Evolutionary conservation across 2,113 vertebrate genomes (phyloP), one percentile per base, ranked within the genome.

Genomic region (Donacobius atricapilla): DNA sequence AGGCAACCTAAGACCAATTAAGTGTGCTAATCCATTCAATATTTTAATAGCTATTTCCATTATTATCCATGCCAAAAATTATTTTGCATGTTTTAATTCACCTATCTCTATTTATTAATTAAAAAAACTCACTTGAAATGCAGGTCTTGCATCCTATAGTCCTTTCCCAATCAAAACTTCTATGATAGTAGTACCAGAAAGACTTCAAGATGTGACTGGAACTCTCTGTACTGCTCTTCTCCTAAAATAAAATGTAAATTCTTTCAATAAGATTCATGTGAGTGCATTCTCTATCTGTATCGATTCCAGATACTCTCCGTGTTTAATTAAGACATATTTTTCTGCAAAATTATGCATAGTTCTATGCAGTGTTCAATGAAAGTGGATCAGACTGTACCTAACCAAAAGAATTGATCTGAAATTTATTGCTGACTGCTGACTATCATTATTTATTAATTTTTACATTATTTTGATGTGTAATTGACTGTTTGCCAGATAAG

Each of bases 1-100:
- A 97, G 81, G 37, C 83, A 97, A 87, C 75, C 40, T 94, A 95
- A 96, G 87, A 88, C 73, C 2, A 64, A 93, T 94, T 95, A 91
- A 39, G 24, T 76, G 47, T 83, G 63, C 23, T 95, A 97, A 97
- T 97, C 78, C 69, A 53, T 91, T 91, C 87, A 87, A 37, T 92
- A 72, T 83, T 93, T 96, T 88, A n/a, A n/a, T 93, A 39, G 81
- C 85, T 47, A 56, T 96, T 95, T 92, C 69, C 42, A 66, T 88
- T 84, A 83, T 94, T 90, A 88, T 60, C 44, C 60, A 21, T 68
- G 39, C 25, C 56, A 90, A 37, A 37, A 92, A 54, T 69, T 63
- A 30, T 78, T 90, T 72, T 90, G 4, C 37, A 64, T 63, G 33
- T 21, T 56, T 88, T 83, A 66, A 71, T 78, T 92, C 58, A 96